Percentiles rank a stretch among this genome's conserved stretches.
Conservation (phyloP, 2,113 vertebrate genomes). For the Apodemus speciosus region DNA sequence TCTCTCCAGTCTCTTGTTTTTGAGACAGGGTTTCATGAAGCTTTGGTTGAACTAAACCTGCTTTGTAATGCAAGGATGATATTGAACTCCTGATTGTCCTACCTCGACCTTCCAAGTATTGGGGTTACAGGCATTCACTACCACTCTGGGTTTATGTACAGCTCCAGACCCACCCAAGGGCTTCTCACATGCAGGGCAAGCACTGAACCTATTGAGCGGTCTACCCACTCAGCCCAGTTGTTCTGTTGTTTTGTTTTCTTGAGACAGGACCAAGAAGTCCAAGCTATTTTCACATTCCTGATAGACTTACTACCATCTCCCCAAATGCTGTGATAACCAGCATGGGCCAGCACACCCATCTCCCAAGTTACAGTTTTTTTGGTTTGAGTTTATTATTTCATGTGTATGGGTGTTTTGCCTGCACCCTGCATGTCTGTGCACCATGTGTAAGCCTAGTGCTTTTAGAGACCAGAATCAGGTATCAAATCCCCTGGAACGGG, state of each 20-base stretch:
- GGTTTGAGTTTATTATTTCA: neutral
- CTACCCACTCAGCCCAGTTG: neutral
- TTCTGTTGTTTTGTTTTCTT: neutral
- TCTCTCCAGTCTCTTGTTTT: neutral
- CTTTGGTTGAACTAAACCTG: neutral
- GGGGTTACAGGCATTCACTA: neutral
- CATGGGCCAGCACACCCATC: neutral
- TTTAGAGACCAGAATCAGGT: neutral
- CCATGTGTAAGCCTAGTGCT: neutral
- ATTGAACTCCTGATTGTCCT: neutral
- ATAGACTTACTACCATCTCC: neutral
- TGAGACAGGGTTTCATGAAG: neutral
- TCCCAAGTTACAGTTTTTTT: neutral
- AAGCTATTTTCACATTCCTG: neutral
- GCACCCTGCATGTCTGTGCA: neutral
- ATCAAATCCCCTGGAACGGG: neutral
- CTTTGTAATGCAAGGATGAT: neutral
- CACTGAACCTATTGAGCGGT: neutral
- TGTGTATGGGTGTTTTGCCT: neutral
- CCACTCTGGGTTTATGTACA: neutral
- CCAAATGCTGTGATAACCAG: too few relatives aligned
- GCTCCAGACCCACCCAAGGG: neutral
- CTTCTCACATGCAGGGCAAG: neutral
- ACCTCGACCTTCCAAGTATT: neutral
- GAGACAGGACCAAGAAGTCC: neutral